Conservation (phyloP, 1,140 invertebrate genomes). For the Calephelis nemesis region DNA sequence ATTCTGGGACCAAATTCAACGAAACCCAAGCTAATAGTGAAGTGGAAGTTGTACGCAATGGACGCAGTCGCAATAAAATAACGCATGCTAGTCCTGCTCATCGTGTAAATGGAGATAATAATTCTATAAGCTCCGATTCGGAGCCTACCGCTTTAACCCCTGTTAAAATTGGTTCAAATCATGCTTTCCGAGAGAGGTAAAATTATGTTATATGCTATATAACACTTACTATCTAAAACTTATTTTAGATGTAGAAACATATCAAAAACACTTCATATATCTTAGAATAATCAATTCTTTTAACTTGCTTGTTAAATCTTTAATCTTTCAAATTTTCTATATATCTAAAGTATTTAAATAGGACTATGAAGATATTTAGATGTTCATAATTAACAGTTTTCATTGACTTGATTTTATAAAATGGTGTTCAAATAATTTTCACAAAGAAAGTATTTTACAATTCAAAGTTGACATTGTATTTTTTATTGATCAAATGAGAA, state of each 20-base stretch:
- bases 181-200: conserved; percentile 83
- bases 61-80: conserved; percentile 47
- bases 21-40: conserved; percentile 42
- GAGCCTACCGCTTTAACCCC: conserved; percentile 79
- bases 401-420: too few relatives aligned
- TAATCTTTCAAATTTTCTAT: too few relatives aligned
- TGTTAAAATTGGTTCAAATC: conserved; percentile 46
- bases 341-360: too few relatives aligned
- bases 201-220: not conserved
- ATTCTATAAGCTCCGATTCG: conserved; percentile 84
- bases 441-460: too few relatives aligned
- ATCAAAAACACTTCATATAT: too few relatives aligned
- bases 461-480: too few relatives aligned
- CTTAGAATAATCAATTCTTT: too few relatives aligned
- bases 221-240: not conserved
- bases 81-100: conserved; percentile 61
- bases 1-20: conserved; percentile 37
- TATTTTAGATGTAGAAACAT: not conserved
- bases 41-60: conserved; percentile 41
- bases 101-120: conserved; percentile 72
- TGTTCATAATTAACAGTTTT: too few relatives aligned
- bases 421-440: too few relatives aligned
- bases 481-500: too few relatives aligned
- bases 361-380: too few relatives aligned
- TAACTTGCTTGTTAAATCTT: too few relatives aligned